These are phyloP conservation scores for Porites lutea DNA, from an alignment of 64 coral and sea anemone species.

Conservation along the genomic window DNA sequence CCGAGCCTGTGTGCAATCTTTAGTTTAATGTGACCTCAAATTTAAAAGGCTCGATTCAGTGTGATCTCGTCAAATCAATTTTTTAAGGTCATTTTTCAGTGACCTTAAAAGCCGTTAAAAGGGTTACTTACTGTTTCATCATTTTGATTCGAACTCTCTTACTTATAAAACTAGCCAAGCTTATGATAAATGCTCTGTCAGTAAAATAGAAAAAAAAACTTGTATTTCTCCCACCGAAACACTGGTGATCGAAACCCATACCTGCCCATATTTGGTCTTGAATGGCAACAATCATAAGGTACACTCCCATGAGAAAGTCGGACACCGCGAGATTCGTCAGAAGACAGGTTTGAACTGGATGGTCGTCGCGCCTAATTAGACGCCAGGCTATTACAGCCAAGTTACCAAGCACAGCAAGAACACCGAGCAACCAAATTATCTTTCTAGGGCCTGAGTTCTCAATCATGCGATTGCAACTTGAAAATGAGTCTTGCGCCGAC, in stretches of 20 bases:
- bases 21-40: no score
- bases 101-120: no score
- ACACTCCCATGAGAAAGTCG: slow-evolving; percentile 30
- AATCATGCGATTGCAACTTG: slow-evolving; percentile 27
- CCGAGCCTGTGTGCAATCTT: no score
- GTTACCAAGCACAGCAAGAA: slow-evolving; percentile 24
- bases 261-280: slow-evolving; percentile 14
- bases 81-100: no score
- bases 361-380: slow-evolving; percentile 23
- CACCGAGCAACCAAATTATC: slow-evolving; percentile 28
- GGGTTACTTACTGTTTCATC: background rate
- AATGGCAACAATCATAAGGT: slow-evolving; percentile 14
- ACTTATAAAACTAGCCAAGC: no score
- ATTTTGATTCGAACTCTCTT: no score
- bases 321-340: slow-evolving; percentile 28
- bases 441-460: background rate
- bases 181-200: background rate
- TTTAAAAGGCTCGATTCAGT: no score
- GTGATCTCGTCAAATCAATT: no score
- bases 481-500: background rate
- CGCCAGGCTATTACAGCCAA: slow-evolving; percentile 12
- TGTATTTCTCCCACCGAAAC: no score
- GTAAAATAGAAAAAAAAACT: no score
- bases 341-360: slow-evolving; percentile 24
- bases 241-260: background rate